Evolutionary conservation across 2,797 vertebrate species (phyloP).

Genomic region (Myotis pilosus): DNA sequence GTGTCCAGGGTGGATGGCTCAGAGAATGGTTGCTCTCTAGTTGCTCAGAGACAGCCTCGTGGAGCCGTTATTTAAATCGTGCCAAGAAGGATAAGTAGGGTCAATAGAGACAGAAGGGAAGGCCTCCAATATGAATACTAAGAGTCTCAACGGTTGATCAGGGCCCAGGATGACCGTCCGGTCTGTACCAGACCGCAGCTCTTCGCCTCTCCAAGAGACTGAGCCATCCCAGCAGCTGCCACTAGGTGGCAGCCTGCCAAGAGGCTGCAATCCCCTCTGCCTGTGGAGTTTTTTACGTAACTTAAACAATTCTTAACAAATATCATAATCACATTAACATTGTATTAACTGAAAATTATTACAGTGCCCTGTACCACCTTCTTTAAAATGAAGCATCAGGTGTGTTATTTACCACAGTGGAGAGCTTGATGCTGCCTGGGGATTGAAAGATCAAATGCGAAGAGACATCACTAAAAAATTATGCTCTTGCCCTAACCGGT

Average conservation of each 20-base stretch:
- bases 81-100: neutral
- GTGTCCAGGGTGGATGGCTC: neutral
- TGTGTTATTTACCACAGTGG: slow-evolving; percentile 10
- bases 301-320: slow-evolving; percentile 53
- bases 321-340: slow-evolving; percentile 58
- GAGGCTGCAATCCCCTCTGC: slow-evolving; percentile 38
- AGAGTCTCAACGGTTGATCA: neutral
- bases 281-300: neutral
- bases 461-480: slow-evolving; percentile 59
- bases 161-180: neutral
- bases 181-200: rapidly evolving
- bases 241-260: slow-evolving; percentile 83
- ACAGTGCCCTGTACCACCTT: slow-evolving; percentile 35
- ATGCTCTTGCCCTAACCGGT: slow-evolving; percentile 21
- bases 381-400: slow-evolving; percentile 56
- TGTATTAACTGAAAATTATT: slow-evolving; percentile 75
- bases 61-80: neutral
- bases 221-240: slow-evolving; percentile 74
- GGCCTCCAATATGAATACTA: neutral
- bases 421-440: slow-evolving; percentile 2
- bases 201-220: neutral
- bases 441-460: slow-evolving; percentile 38
- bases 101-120: neutral
- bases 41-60: neutral
- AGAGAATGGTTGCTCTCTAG: neutral